A percentile compares a stretch with the other conserved stretches of the same genome.
Evolutionary conservation across 1,140 invertebrate species (phyloP).

Genomic region (Lucilia cuprina): DNA sequence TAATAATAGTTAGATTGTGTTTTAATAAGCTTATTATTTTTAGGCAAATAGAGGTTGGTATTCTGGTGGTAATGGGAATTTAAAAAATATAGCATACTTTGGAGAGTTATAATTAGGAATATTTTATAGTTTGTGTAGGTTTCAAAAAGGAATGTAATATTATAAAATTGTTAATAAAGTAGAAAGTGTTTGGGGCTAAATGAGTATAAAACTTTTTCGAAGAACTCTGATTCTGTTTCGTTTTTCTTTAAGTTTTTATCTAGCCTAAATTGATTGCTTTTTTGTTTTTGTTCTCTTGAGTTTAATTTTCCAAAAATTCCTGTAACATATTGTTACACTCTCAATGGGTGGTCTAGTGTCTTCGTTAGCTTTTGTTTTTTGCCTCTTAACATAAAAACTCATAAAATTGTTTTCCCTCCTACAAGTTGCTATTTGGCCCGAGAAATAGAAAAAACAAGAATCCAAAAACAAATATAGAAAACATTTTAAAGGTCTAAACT

Average conservation of each 20-base stretch:
- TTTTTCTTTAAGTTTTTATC: neutral
- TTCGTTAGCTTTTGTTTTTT: neutral
- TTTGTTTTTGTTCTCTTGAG: neutral
- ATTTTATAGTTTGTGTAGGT: too few relatives aligned
- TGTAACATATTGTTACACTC: neutral
- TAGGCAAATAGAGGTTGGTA: too few relatives aligned
- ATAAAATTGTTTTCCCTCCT: neutral
- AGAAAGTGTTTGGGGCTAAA: too few relatives aligned
- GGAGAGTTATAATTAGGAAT: too few relatives aligned
- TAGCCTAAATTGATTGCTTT: neutral
- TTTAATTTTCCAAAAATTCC: neutral
- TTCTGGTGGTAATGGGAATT: too few relatives aligned
- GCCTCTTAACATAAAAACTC: neutral
- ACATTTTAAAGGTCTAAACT: slow-evolving; percentile 14
- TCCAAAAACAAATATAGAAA: neutral
- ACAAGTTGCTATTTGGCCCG: neutral
- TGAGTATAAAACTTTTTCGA: too few relatives aligned
- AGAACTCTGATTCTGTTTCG: neutral
- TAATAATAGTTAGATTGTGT: neutral
- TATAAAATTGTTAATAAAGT: too few relatives aligned
- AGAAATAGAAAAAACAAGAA: neutral
- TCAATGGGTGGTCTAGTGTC: neutral
- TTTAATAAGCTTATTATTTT: neutral
- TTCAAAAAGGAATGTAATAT: too few relatives aligned
- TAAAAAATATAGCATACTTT: too few relatives aligned